A percentile compares a stretch with the other conserved stretches of the same genome.
Evolutionary conservation across 2,888 invertebrate species (phyloP).

Genomic region (Lasioglossum calceatum): DNA sequence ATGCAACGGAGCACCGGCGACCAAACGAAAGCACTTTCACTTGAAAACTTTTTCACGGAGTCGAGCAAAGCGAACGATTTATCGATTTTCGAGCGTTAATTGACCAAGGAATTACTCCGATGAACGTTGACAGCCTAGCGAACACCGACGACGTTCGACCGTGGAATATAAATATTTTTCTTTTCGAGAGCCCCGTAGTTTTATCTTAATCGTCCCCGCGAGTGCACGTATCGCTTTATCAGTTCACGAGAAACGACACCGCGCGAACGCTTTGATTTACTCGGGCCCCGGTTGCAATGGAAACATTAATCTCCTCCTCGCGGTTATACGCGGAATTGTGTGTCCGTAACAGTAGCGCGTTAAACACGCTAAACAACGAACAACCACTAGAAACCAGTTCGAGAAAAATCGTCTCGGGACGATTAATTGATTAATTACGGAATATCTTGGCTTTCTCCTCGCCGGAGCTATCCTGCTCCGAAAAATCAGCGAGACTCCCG

Average conservation of each 20-base stretch:
- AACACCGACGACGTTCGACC: constrained; percentile 2
- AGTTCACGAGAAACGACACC: constrained; percentile 48
- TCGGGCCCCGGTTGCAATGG: constrained; percentile 27
- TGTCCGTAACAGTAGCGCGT: constrained; percentile 44
- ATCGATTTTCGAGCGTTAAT: constrained; percentile 50
- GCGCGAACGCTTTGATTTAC: constrained; percentile 42
- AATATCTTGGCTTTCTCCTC: constrained; percentile 36
- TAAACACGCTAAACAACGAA: constrained; percentile 44
- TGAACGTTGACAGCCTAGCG: neutral
- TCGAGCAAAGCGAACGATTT: neutral
- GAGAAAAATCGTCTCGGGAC: constrained; percentile 28
- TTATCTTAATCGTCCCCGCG: constrained; percentile 54
- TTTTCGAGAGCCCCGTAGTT: constrained; percentile 24
- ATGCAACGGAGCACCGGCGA: constrained; percentile 40
- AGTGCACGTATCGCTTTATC: constrained; percentile 57
- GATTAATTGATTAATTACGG: constrained; percentile 54
- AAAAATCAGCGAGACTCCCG: neutral
- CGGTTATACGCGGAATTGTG: constrained; percentile 37
- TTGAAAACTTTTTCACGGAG: constrained; percentile 24
- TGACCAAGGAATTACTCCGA: constrained; percentile 28
- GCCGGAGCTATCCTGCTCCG: constrained; percentile 20
- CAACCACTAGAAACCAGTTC: constrained; percentile 52
- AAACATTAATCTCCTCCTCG: constrained; percentile 44
- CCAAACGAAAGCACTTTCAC: constrained; percentile 54
- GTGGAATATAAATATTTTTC: constrained; percentile 35